Evolutionary conservation across 2,797 vertebrate species (phyloP).

Genomic region (Urosaurus nigricauda): DNA sequence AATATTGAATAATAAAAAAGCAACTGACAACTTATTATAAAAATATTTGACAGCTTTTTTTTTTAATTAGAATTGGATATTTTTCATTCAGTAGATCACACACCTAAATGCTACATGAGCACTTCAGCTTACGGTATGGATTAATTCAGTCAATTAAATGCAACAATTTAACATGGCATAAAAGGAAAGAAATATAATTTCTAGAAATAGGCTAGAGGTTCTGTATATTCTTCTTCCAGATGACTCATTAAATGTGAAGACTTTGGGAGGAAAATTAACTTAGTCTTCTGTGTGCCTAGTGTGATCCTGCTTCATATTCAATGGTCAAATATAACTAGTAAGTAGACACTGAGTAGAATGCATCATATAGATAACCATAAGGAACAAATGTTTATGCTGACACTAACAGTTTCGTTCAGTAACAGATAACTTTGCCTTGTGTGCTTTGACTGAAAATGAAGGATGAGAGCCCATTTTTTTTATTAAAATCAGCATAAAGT

Average conservation of each 20-base stretch:
- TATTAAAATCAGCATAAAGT: constrained; percentile 33
- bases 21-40: background rate
- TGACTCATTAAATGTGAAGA: constrained; percentile 3
- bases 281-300: background rate
- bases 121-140: constrained; percentile 28
- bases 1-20: constrained; percentile 42
- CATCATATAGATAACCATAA: constrained; percentile 2
- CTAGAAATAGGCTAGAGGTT: background rate
- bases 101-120: constrained; percentile 21
- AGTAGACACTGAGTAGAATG: background rate
- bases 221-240: constrained; percentile 25
- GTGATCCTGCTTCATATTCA: constrained; percentile 12
- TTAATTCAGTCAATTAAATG: constrained; percentile 40
- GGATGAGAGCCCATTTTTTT: constrained; percentile 26
- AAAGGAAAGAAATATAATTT: constrained; percentile 6
- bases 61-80: constrained; percentile 41
- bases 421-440: background rate
- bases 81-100: constrained; percentile 31
- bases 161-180: constrained; percentile 21
- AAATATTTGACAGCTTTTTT: constrained; percentile 51
- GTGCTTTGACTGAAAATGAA: constrained; percentile 49
- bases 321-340: background rate
- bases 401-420: constrained; percentile 36
- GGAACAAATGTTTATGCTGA: constrained; percentile 26
- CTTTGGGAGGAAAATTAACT: background rate